phyloP scores from a whole-genome alignment of 2,888 invertebrate species.

The Amphimallon solstitiale region DNA sequence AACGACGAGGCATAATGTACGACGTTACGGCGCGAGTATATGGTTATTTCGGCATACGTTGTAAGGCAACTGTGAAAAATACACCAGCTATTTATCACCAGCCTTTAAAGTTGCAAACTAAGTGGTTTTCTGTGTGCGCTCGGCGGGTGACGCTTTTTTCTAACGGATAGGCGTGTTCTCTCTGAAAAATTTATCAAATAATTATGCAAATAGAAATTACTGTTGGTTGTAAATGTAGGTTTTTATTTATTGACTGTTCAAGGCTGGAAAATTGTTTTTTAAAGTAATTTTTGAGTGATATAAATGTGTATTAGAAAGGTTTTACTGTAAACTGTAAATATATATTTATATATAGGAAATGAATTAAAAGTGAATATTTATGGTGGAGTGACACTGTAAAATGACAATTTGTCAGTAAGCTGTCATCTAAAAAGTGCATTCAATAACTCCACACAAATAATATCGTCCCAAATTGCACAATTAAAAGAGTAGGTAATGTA shows the following conservation, averaged over 20 bases:
- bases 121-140: conserved; percentile 29
- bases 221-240: neutral
- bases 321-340: too few relatives aligned
- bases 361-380: too few relatives aligned
- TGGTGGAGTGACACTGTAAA: too few relatives aligned
- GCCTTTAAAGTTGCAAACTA: conserved; percentile 18
- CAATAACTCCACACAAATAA: too few relatives aligned
- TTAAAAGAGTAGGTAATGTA: too few relatives aligned
- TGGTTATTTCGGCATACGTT: conserved; percentile 2
- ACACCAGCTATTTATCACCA: conserved; percentile 2
- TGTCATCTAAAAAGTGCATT: too few relatives aligned
- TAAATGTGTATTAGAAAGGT: too few relatives aligned
- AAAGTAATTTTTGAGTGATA: too few relatives aligned
- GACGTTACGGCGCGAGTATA: neutral
- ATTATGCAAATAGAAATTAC: neutral
- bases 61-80: conserved; percentile 23
- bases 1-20: neutral
- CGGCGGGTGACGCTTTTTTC: neutral
- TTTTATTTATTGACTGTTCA: neutral
- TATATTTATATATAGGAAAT: too few relatives aligned
- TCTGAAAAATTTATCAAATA: conserved; percentile 14
- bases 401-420: too few relatives aligned
- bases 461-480: too few relatives aligned
- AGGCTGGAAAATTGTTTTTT: neutral
- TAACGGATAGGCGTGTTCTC: neutral